Conservation (phyloP, 1,140 invertebrate genomes). For the Ephestia elutella region DNA sequence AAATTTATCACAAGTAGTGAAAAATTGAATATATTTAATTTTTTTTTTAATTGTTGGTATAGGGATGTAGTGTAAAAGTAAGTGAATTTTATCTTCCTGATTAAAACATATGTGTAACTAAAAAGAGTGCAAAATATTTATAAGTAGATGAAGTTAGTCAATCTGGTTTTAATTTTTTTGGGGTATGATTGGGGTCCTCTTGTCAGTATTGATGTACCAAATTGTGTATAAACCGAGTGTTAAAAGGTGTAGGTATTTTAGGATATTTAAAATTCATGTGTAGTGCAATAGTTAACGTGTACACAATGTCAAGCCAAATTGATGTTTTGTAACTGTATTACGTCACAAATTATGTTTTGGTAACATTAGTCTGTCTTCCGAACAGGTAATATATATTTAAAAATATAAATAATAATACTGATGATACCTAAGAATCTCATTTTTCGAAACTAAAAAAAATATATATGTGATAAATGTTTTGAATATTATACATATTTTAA, state of each 20-base stretch:
- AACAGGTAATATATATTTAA: not conserved
- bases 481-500: not conserved
- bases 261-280: not conserved
- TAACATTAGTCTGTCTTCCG: constrained; percentile 1
- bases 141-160: constrained; percentile 24
- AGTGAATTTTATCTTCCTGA: constrained; percentile 11
- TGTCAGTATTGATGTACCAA: constrained; percentile 5
- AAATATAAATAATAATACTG: not conserved
- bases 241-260: not conserved
- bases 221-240: not conserved
- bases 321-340: not conserved
- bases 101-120: constrained; percentile 12
- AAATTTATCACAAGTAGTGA: not conserved
- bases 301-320: not conserved
- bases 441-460: not conserved
- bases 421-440: not conserved
- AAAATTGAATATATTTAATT: constrained; percentile 13
- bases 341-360: not conserved
- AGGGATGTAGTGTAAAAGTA: constrained; percentile 11
- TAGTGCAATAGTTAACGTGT: not conserved
- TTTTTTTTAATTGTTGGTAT: constrained; percentile 9
- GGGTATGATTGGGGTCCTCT: constrained; percentile 24
- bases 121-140: constrained; percentile 28
- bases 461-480: not conserved
- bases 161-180: constrained; percentile 15